Conservation (phyloP, 1,140 invertebrate species). For the Thereuonema tuberculata region DNA sequence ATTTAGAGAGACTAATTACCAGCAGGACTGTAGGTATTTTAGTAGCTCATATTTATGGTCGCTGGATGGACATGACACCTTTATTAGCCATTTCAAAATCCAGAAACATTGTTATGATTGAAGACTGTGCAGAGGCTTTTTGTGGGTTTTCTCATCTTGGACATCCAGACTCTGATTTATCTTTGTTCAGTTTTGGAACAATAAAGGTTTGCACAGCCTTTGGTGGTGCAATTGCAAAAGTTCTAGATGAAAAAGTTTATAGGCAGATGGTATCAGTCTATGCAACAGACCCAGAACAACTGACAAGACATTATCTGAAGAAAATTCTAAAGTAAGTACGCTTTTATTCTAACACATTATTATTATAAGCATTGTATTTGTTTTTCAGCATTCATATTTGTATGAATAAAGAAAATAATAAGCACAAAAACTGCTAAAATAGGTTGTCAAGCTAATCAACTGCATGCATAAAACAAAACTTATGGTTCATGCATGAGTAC, state of each 20-base stretch:
- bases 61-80: slow-evolving; percentile 24
- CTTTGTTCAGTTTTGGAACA: slow-evolving; percentile 32
- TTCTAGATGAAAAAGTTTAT: slow-evolving; percentile 24
- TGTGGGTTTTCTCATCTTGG: slow-evolving; percentile 28
- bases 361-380: no score
- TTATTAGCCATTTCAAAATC: slow-evolving; percentile 26
- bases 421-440: no score
- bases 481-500: no score
- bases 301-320: slow-evolving; percentile 19
- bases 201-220: slow-evolving; percentile 32
- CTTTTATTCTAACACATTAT: no score
- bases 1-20: slow-evolving; percentile 25
- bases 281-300: slow-evolving; percentile 23
- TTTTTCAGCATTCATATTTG: no score
- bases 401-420: no score
- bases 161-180: slow-evolving; percentile 27
- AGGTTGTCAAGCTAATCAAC: no score
- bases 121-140: slow-evolving; percentile 33
- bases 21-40: slow-evolving; percentile 29
- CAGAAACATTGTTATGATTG: slow-evolving; percentile 26
- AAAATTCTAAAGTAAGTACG: no score
- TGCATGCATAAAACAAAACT: no score
- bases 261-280: slow-evolving; percentile 23
- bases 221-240: slow-evolving; percentile 30
- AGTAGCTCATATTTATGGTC: slow-evolving; percentile 31